These are phyloP conservation scores for Delichon dasypus DNA, from an alignment of 2,797 vertebrate species.

Conservation along the genomic window DNA sequence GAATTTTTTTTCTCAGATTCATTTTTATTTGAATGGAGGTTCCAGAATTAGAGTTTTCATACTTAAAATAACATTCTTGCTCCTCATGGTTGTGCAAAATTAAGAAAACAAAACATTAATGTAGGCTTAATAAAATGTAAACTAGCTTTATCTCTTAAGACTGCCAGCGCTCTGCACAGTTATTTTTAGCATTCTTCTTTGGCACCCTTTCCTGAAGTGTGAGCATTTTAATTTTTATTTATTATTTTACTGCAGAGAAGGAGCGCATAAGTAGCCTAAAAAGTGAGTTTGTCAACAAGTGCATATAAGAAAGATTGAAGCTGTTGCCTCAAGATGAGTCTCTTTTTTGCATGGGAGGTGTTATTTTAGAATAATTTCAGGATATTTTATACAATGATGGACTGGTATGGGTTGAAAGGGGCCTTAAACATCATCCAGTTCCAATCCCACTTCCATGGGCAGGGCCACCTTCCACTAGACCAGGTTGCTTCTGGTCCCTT, in stretches of 20 bases:
- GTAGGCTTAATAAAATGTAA: not conserved
- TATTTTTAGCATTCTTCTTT: constrained; percentile 1
- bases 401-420: not conserved
- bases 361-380: not conserved
- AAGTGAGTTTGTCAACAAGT: not conserved
- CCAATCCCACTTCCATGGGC: not conserved
- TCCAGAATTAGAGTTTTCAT: not conserved
- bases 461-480: not conserved
- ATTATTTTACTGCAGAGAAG: not conserved
- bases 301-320: not conserved
- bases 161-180: not conserved
- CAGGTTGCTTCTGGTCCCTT: not conserved
- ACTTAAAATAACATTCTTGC: not conserved
- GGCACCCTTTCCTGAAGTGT: not conserved
- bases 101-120: constrained; percentile 15
- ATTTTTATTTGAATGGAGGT: not conserved
- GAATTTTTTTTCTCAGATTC: not conserved
- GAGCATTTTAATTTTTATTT: not conserved
- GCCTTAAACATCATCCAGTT: not conserved
- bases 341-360: not conserved
- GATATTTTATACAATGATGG: not conserved
- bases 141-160: not conserved
- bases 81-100: not conserved
- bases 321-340: not conserved
- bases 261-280: not conserved